A percentile compares a stretch with the other conserved stretches of the same genome.
Evolutionary conservation across 2,113 vertebrate genomes (phyloP).

Genomic region (Ahaetulla prasina): DNA sequence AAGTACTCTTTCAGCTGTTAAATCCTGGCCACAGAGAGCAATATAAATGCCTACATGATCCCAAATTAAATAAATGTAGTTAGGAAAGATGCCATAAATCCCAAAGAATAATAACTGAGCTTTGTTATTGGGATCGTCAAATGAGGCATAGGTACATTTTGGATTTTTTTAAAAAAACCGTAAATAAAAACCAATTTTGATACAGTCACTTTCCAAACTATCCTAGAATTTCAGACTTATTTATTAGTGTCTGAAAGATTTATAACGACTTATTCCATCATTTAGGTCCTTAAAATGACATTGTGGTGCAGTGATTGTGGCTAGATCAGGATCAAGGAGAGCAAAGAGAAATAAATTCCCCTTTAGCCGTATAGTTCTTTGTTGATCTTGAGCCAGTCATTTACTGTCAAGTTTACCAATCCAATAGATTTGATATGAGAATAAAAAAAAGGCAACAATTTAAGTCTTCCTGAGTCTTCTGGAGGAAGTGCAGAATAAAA

Average conservation of each 20-base stretch:
- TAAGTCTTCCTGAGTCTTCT: neutral
- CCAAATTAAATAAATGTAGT: conserved; percentile 49
- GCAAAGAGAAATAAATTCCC: neutral
- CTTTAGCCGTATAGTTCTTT: too few species aligned
- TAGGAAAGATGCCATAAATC: conserved; percentile 30
- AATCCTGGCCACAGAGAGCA: conserved; percentile 40
- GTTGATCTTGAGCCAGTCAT: neutral
- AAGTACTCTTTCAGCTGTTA: conserved; percentile 42
- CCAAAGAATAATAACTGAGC: conserved; percentile 45
- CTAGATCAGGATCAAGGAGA: neutral
- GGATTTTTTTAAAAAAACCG: neutral
- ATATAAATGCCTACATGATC: conserved; percentile 27
- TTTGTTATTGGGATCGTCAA: conserved; percentile 13
- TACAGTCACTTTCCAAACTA: neutral
- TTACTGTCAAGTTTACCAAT: neutral
- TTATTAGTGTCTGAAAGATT: neutral
- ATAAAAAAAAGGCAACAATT: neutral
- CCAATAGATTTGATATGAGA: neutral
- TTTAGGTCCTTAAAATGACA: neutral
- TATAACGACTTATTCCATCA: neutral
- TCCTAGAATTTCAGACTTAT: neutral
- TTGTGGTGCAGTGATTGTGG: neutral
- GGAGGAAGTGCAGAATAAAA: neutral
- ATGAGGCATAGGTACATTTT: neutral
- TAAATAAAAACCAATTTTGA: neutral